Evolutionary conservation across 2,113 vertebrate genomes (phyloP).

Genomic region (Diglossa brunneiventris): DNA sequence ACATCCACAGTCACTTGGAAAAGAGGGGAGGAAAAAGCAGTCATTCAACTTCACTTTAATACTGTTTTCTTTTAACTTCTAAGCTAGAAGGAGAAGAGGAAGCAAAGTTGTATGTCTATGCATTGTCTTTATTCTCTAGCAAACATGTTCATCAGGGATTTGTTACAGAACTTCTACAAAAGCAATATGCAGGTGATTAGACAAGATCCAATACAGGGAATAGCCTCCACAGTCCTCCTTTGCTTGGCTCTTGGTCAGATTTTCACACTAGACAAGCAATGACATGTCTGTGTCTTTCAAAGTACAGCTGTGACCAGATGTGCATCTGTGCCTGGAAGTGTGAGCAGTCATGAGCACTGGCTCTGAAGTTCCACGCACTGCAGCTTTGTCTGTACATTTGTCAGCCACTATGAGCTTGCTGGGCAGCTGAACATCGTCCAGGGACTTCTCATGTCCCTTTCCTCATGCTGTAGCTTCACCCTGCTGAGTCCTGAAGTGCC

Average conservation of each 20-base stretch:
- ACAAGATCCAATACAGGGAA: background rate
- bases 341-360: background rate
- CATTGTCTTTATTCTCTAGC: background rate
- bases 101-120: background rate
- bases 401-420: background rate
- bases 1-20: background rate
- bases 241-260: background rate
- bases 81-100: background rate
- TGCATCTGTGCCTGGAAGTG: background rate
- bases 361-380: background rate
- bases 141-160: background rate
- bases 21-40: background rate
- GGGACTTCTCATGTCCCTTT: background rate
- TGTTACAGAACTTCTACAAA: background rate
- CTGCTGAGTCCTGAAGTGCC: background rate
- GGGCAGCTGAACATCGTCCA: background rate
- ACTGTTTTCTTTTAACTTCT: background rate
- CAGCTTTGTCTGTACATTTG: fast-evolving
- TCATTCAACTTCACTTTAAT: background rate
- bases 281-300: background rate
- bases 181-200: background rate
- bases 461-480: background rate
- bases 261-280: background rate
- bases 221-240: background rate
- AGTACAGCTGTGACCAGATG: background rate